phyloP scores from a whole-genome alignment of 2,888 invertebrate genomes.

The Sminthurides aquaticus region DNA sequence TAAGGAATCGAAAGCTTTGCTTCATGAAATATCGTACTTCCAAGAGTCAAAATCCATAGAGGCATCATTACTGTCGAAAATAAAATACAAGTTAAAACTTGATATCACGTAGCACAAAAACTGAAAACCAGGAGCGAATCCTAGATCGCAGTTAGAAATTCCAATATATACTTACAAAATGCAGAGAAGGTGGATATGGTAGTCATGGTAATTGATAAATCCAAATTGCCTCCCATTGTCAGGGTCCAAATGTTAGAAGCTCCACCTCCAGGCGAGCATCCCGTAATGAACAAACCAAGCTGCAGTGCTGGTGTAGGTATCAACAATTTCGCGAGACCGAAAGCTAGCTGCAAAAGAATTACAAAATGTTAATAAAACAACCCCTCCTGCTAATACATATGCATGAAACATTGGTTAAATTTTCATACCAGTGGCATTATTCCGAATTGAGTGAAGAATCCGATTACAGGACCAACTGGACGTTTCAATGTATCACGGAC shows the following conservation, averaged over 20 bases:
- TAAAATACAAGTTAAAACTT: constrained; percentile 1
- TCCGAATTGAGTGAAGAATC: constrained; percentile 68
- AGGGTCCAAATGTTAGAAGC: constrained; percentile 95
- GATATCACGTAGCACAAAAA: no score
- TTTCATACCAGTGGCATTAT: constrained; percentile 71
- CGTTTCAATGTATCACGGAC: constrained; percentile 59
- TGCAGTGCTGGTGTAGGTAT: constrained; percentile 56
- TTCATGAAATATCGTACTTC: constrained; percentile 63
- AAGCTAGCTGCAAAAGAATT: constrained; percentile 36
- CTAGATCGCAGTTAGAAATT: no score
- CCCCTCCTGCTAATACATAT: no score
- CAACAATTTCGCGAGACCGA: constrained; percentile 31
- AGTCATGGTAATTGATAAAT: constrained; percentile 92
- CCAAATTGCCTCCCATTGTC: constrained; percentile 82
- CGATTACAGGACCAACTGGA: constrained; percentile 71
- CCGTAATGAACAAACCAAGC: constrained; percentile 80
- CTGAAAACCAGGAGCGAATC: no score
- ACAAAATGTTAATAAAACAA: constrained; percentile 4
- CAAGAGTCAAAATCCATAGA: constrained; percentile 81
- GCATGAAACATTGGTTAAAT: neutral
- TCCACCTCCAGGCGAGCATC: constrained; percentile 86
- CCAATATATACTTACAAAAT: constrained; percentile 65
- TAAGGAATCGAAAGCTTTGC: constrained; percentile 72
- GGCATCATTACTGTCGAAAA: constrained; percentile 67
- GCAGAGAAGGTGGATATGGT: constrained; percentile 79